Conservation (phyloP, 2,797 vertebrate species). For the Platyrinchus mystaceus region DNA sequence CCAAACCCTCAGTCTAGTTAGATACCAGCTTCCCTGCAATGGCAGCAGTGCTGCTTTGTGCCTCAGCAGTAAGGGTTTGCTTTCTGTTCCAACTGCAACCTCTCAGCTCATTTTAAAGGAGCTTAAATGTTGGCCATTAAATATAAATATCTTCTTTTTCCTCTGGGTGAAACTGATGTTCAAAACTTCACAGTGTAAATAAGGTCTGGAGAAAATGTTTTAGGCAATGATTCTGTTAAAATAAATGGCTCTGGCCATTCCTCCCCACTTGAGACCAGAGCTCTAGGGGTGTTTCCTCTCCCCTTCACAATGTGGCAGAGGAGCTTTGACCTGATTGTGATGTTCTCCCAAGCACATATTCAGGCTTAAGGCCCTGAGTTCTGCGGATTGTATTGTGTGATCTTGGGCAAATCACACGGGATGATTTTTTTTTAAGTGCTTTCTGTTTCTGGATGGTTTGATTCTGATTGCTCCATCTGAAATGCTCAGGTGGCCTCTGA, state of each 20-base stretch:
- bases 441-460: background rate
- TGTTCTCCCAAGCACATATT: background rate
- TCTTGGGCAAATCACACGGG: background rate
- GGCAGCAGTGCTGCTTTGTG: background rate
- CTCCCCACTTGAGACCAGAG: background rate
- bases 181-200: constrained; percentile 18
- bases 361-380: background rate
- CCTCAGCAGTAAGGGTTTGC: background rate
- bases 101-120: constrained; percentile 45
- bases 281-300: background rate
- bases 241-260: background rate
- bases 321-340: background rate
- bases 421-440: background rate
- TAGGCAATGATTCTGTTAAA: background rate
- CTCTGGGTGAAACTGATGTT: constrained; percentile 35
- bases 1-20: background rate
- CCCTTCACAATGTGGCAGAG: background rate
- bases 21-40: background rate
- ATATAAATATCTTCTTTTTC: constrained; percentile 61
- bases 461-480: background rate
- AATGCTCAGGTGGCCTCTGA: background rate
- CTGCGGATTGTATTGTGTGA: background rate
- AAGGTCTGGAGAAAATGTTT: constrained; percentile 24
- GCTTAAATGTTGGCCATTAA: constrained; percentile 57
- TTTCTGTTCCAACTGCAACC: constrained; percentile 3